Conservation (phyloP, 2,888 invertebrate genomes). For the Galeopsomyia nigrocyanea region DNA sequence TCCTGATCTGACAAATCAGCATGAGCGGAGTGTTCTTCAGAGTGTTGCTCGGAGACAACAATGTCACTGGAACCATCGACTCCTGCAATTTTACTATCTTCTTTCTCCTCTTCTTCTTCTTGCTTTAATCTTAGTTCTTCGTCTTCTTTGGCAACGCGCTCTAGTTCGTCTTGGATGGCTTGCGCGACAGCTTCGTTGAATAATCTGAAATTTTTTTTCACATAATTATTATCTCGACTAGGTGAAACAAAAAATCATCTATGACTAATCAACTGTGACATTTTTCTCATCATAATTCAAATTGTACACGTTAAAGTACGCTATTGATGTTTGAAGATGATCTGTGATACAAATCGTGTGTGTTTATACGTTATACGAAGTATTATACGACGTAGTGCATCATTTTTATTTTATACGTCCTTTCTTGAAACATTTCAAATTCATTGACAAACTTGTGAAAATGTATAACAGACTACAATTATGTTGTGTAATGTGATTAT, state of each 20-base stretch:
- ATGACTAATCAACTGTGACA: no score
- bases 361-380: no score
- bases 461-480: not conserved
- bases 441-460: not conserved
- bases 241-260: no score
- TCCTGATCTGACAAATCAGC: constrained; percentile 58
- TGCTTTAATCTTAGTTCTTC: constrained; percentile 73
- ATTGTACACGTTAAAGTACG: no score
- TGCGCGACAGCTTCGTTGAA: constrained; percentile 56
- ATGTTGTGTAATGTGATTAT: no score
- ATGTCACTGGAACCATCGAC: constrained; percentile 21
- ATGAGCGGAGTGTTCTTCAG: constrained; percentile 55
- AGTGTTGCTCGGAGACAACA: constrained; percentile 35
- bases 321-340: no score
- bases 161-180: constrained; percentile 64
- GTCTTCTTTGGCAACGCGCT: constrained; percentile 69
- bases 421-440: not conserved
- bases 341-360: no score
- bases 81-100: constrained; percentile 68
- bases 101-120: constrained; percentile 72
- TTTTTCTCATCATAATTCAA: no score
- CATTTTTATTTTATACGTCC: no score
- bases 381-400: no score
- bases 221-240: not conserved
- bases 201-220: constrained; percentile 49